These are phyloP conservation scores for Ephestia elutella DNA, from an alignment of 1,140 invertebrate genomes.

Conservation along the genomic window DNA sequence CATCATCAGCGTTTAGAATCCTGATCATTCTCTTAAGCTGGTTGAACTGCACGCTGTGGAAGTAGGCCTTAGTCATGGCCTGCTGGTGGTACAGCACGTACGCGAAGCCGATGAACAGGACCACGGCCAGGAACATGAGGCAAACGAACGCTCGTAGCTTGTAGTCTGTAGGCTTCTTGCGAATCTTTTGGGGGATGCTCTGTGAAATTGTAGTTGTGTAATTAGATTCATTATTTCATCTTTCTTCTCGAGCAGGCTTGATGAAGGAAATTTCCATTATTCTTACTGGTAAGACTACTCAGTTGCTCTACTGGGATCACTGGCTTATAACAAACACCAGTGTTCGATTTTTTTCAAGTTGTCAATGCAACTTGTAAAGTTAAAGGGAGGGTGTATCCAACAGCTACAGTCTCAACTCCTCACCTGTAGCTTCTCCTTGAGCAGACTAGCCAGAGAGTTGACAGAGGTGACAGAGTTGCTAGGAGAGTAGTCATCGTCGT, in stretches of 20 bases:
- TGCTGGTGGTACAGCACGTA: conserved; percentile 89
- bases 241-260: too few relatives aligned
- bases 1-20: conserved; percentile 81
- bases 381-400: too few relatives aligned
- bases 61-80: conserved; percentile 86
- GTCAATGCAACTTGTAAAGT: too few relatives aligned
- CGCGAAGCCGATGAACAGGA: conserved; percentile 87
- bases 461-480: conserved; percentile 86
- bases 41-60: conserved; percentile 88
- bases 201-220: conserved; percentile 18
- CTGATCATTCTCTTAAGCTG: conserved; percentile 84
- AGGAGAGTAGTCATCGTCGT: conserved; percentile 75
- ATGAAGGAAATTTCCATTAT: too few relatives aligned
- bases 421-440: conserved; percentile 86
- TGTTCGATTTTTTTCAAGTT: too few relatives aligned
- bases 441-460: conserved; percentile 86
- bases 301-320: too few relatives aligned
- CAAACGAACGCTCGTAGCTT: conserved; percentile 87
- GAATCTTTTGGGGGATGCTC: conserved; percentile 75
- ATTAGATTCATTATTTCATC: not conserved
- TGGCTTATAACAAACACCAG: too few relatives aligned
- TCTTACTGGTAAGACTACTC: too few relatives aligned
- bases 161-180: conserved; percentile 79
- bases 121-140: conserved; percentile 85
- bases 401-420: not conserved